Percentiles rank a stretch among this genome's conserved stretches.
These are phyloP conservation scores for Drosophila picticornis DNA, from an alignment of 2,888 invertebrate species.

Conservation along the genomic window DNA sequence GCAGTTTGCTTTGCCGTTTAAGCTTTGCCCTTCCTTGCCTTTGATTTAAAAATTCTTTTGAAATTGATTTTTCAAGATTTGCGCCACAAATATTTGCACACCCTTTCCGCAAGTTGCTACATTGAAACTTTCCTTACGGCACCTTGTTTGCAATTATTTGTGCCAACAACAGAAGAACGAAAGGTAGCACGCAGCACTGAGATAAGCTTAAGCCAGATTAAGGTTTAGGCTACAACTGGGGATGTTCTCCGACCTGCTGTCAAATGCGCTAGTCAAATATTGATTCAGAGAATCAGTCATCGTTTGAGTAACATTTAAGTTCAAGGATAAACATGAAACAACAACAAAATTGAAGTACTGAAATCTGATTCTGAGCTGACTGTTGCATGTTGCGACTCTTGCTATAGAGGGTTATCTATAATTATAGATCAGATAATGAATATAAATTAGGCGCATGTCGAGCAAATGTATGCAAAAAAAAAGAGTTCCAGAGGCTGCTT, in stretches of 20 bases:
- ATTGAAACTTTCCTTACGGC: constrained; percentile 12
- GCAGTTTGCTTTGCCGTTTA: not conserved
- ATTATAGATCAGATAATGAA: constrained; percentile 80
- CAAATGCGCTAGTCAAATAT: constrained; percentile 51
- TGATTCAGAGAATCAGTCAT: constrained; percentile 40
- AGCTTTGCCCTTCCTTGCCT: not conserved
- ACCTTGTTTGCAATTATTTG: constrained; percentile 48
- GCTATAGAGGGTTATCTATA: constrained; percentile 60
- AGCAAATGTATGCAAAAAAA: constrained; percentile 47
- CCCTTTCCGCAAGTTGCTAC: constrained; percentile 15
- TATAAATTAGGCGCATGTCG: constrained; percentile 76
- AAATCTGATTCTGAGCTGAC: constrained; percentile 7
- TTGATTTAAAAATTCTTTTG: constrained; percentile 17
- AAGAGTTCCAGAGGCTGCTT: constrained; percentile 52
- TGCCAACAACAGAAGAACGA: constrained; percentile 24
- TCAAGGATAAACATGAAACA: constrained; percentile 50
- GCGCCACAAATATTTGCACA: constrained; percentile 44
- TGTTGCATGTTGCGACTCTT: constrained; percentile 18
- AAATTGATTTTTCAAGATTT: constrained; percentile 36
- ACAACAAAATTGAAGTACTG: constrained; percentile 22
- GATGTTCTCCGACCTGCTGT: constrained; percentile 20
- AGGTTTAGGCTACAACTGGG: constrained; percentile 26
- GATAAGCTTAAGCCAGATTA: constrained; percentile 61
- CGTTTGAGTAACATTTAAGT: constrained; percentile 45
- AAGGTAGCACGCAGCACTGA: constrained; percentile 6